Evolutionary conservation across 2,797 vertebrate species (phyloP).

Genomic region (Squalus acanthias): DNA sequence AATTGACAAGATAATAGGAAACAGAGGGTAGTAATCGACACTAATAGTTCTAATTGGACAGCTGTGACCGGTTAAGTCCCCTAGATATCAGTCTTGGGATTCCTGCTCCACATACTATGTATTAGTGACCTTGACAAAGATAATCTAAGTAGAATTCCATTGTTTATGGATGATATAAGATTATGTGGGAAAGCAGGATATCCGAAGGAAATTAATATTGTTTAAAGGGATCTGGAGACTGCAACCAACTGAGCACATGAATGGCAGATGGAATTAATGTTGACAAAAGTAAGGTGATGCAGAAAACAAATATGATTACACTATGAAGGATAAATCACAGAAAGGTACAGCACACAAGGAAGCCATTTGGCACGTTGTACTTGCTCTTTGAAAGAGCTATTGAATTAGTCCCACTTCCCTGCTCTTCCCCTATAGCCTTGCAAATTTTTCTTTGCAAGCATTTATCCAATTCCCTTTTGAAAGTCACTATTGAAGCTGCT

Average conservation of each 20-base stretch:
- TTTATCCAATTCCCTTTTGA: not conserved
- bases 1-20: slow-evolving; percentile 33
- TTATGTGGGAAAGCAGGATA: not conserved
- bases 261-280: not conserved
- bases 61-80: not conserved
- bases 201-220: not conserved
- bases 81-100: not conserved
- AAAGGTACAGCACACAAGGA: not conserved
- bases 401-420: not conserved
- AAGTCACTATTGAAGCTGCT: not conserved
- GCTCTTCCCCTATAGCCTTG: no score
- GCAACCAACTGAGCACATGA: not conserved
- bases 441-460: not conserved
- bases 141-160: not conserved
- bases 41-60: slow-evolving; percentile 32
- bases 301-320: not conserved
- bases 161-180: not conserved
- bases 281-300: not conserved
- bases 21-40: not conserved
- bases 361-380: no score
- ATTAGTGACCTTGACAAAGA: slow-evolving; percentile 13
- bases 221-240: not conserved
- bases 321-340: no score
- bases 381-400: not conserved
- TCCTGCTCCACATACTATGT: not conserved